phyloP scores from a whole-genome alignment of 2,113 vertebrate genomes.

The Aplodontia rufa region DNA sequence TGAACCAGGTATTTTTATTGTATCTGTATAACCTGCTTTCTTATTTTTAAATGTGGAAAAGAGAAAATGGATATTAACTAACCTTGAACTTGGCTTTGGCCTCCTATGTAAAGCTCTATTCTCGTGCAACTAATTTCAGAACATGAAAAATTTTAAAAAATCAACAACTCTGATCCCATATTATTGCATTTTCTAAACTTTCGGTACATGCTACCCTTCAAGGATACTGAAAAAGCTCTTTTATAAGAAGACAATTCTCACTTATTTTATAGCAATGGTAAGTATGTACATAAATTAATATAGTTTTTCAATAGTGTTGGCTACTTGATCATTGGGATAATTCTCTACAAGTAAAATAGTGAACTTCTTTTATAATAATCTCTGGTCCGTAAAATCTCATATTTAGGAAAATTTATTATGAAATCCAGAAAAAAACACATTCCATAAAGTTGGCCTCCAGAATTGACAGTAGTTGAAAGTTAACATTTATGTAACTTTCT shows the following conservation, averaged over 20 bases:
- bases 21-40: neutral
- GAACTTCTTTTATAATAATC: neutral
- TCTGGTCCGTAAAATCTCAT: neutral
- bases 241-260: constrained; percentile 46
- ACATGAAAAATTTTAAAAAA: neutral
- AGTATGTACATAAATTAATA: constrained; percentile 33
- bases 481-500: neutral
- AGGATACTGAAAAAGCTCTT: constrained; percentile 1
- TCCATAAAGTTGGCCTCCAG: neutral
- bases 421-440: neutral
- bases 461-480: neutral
- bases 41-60: constrained; percentile 17
- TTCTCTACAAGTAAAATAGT: neutral
- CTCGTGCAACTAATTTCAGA: neutral
- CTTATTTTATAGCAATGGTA: constrained; percentile 21
- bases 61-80: neutral
- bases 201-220: constrained; percentile 15
- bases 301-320: neutral
- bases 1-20: neutral
- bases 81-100: neutral
- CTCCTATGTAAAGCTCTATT: neutral
- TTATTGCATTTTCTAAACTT: neutral
- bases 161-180: neutral
- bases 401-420: neutral
- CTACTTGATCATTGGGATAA: neutral